Evolutionary conservation across 1,140 invertebrate species (phyloP).

Genomic region (Euglossa dilemma): DNA sequence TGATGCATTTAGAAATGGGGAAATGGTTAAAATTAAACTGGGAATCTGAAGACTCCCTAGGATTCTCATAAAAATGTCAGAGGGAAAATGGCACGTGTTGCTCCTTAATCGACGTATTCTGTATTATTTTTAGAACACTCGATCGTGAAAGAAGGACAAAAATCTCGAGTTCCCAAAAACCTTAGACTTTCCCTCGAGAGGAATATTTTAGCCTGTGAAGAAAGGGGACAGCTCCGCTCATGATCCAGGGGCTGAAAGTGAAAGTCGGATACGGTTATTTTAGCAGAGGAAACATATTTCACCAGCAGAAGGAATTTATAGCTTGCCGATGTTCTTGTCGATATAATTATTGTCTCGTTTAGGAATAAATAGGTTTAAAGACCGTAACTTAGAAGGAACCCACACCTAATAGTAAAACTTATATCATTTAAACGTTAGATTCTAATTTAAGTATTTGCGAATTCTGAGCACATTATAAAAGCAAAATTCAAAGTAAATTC

Average conservation of each 20-base stretch:
- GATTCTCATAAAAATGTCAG: not conserved
- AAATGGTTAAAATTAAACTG: not conserved
- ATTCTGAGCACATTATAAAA: too few relatives aligned
- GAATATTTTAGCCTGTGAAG: conserved; percentile 27
- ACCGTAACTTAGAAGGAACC: too few relatives aligned
- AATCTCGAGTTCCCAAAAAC: conserved; percentile 31
- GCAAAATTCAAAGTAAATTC: too few relatives aligned
- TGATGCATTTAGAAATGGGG: not conserved
- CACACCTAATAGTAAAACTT: too few relatives aligned
- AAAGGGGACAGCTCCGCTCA: not conserved
- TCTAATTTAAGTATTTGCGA: not conserved
- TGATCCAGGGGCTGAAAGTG: not conserved
- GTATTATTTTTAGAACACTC: not conserved
- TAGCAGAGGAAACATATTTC: conserved; percentile 1
- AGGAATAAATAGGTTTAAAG: not conserved
- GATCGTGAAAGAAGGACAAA: not conserved
- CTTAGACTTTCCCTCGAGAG: conserved; percentile 36
- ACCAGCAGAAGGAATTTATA: not conserved
- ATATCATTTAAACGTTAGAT: too few relatives aligned
- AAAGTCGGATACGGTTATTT: conserved; percentile 26
- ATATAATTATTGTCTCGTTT: not conserved
- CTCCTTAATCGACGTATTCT: not conserved
- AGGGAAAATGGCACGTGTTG: not conserved
- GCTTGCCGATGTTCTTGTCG: too few relatives aligned
- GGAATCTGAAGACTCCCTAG: not conserved